Base-by-base conservation (phyloP, 2,113 vertebrate genomes). In the Vulpes ferrilata region DNA sequence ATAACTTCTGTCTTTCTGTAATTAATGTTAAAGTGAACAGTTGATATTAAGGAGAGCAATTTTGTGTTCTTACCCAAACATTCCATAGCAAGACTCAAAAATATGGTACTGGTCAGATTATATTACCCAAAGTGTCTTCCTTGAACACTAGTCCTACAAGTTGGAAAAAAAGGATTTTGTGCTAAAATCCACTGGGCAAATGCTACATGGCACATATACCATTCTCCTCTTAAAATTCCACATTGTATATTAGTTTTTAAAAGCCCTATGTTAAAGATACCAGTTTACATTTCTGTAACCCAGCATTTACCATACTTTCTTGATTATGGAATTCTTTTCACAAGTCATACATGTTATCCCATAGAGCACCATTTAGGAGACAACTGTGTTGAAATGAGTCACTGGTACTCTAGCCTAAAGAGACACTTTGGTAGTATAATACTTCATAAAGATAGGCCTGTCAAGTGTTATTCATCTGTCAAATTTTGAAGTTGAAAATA, bases 261-360 rank as follows among this genome's bases (percentile, higher is more conserved):
- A 93, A 82, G 25, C 57, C 38, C 69, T 62, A 0, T 86, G 35
- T 88, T 88, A 79, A 83, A 86, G 80, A 83, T 97, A 78, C 19
- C n/a, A 79, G 55, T 83, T 88, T 57, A 85, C 48, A 92, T 95
- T 95, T 95, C 55, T 92, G 73, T 92, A 82, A 87, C 43, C 27
- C 4, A 95, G 19, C 38, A 84, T 82, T 93, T 93, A 38, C 27
- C 30, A 81, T 2, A 78, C 62, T 94, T 95, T 57, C 94, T 93
- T 88, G 65, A 85, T 74, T 80, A 64, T 32, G 51, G 48, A 88
- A 62, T 76, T 91, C 74, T 90, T 94, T 96, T 53, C 67, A 60
- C 20, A 78, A 76, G 60, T 78, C 93, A 64, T 83, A 32, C 27
- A 55, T 67, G 4, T 69, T 86, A 62, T 22, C 16, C 30, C n/a